Percentiles rank a stretch among this genome's conserved stretches.
Evolutionary conservation across 1,140 invertebrate genomes (phyloP).

Genomic region (Aphis gossypii): DNA sequence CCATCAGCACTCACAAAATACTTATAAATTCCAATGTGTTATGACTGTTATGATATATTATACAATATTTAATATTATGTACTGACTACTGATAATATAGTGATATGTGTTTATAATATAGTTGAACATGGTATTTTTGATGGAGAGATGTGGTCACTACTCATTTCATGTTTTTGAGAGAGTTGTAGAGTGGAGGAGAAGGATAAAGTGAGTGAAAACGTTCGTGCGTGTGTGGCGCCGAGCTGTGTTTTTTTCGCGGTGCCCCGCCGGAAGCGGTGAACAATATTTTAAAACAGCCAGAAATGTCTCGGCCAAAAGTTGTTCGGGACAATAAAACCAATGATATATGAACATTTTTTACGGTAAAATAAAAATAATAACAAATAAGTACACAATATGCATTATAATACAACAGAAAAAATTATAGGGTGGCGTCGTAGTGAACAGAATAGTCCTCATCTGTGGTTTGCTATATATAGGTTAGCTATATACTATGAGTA

Average conservation of each 20-base stretch:
- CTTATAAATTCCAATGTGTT: no score
- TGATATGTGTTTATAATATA: not conserved
- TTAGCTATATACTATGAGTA: not conserved
- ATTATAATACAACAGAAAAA: not conserved
- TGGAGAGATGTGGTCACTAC: not conserved
- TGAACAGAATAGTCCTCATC: not conserved
- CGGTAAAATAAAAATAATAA: slow-evolving; percentile 8
- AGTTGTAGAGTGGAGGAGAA: not conserved
- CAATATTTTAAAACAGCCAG: slow-evolving; percentile 36
- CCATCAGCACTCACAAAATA: no score
- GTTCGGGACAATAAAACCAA: slow-evolving; percentile 21
- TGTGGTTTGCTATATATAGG: not conserved
- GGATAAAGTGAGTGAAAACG: not conserved
- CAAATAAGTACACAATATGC: not conserved
- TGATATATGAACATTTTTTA: slow-evolving; percentile 28
- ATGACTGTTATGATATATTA: no score
- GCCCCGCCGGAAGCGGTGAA: not conserved
- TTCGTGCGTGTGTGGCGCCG: slow-evolving; percentile 7
- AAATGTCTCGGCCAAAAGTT: slow-evolving; percentile 34
- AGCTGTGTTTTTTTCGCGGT: not conserved
- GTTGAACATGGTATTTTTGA: not conserved
- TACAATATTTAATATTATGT: no score
- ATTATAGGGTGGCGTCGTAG: not conserved
- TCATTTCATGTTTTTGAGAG: not conserved
- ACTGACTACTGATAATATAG: no score